Percentiles rank a stretch among this genome's conserved stretches.
Evolutionary conservation across 1,140 invertebrate species (phyloP).

Genomic region (Zaprionus africanus): DNA sequence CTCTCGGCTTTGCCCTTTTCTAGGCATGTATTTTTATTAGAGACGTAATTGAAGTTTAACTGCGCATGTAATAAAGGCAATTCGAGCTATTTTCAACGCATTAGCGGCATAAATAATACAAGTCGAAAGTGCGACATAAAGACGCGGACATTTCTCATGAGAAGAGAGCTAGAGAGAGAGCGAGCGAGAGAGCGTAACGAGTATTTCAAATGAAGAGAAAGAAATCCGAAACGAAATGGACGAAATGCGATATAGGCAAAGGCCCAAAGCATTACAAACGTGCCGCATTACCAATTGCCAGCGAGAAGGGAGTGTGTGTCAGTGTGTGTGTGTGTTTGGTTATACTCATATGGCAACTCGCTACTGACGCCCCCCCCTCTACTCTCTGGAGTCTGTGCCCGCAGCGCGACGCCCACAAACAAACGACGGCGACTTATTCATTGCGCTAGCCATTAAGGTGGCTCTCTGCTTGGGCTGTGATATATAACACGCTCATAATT

Average conservation of each 20-base stretch:
- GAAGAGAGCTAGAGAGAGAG: not conserved
- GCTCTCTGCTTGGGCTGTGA: conserved; percentile 62
- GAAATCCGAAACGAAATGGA: conserved; percentile 56
- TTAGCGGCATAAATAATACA: conserved; percentile 80
- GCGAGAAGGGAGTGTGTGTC: conserved; percentile 1
- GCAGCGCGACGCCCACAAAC: conserved; percentile 59
- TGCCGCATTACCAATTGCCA: conserved; percentile 12
- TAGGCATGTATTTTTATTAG: conserved; percentile 76
- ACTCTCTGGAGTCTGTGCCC: conserved; percentile 14
- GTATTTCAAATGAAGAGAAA: conserved; percentile 57
- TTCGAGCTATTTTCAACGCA: conserved; percentile 83
- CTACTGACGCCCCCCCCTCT: not conserved
- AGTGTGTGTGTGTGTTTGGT: conserved; percentile 2
- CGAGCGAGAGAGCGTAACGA: conserved; percentile 7
- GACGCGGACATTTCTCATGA: conserved; percentile 64
- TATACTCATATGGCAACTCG: conserved; percentile 7
- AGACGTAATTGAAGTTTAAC: conserved; percentile 81
- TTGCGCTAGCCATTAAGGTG: conserved; percentile 81
- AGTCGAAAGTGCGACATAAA: conserved; percentile 67
- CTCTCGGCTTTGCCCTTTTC: conserved; percentile 27
- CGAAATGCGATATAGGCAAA: conserved; percentile 71
- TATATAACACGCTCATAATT: conserved; percentile 84
- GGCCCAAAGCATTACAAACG: conserved; percentile 58
- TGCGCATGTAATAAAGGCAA: conserved; percentile 83
- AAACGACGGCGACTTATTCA: conserved; percentile 82